phyloP scores from a whole-genome alignment of 2,888 invertebrate genomes.

The Apodemia hepburni region DNA sequence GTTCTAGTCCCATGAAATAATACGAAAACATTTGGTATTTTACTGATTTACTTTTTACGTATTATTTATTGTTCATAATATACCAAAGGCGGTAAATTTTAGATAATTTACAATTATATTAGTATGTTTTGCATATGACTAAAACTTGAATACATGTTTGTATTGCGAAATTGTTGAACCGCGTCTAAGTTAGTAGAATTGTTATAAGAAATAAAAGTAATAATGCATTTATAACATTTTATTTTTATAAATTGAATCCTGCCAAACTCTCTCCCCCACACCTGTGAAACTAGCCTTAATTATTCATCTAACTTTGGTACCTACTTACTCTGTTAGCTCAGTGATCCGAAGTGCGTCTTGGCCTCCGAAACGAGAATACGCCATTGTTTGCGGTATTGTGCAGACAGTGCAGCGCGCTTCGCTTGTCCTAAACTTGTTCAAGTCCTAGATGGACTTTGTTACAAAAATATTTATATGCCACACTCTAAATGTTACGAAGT shows the following conservation, averaged over 20 bases:
- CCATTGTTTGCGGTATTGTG: too few relatives aligned
- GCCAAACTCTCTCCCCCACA: too few relatives aligned
- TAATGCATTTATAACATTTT: conserved; percentile 25
- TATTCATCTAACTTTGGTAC: too few relatives aligned
- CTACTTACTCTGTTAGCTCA: too few relatives aligned
- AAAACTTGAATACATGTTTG: conserved; percentile 31
- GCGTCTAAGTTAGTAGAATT: conserved; percentile 49
- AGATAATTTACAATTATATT: conserved; percentile 38
- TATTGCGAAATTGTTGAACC: conserved; percentile 49
- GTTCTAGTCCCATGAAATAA: conserved; percentile 41
- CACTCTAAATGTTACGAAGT: too few relatives aligned
- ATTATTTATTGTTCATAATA: conserved; percentile 18
- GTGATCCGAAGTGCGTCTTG: too few relatives aligned
- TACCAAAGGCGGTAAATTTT: conserved; percentile 32
- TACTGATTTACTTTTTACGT: background rate
- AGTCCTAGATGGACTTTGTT: too few relatives aligned
- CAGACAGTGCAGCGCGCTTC: too few relatives aligned
- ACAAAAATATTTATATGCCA: too few relatives aligned
- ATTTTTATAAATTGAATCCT: conserved; percentile 4
- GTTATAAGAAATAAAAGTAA: conserved; percentile 43
- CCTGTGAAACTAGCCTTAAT: too few relatives aligned
- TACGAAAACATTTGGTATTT: background rate
- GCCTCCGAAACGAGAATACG: too few relatives aligned
- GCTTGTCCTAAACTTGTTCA: too few relatives aligned
- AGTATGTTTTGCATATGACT: conserved; percentile 38